Evolutionary conservation across 2,113 vertebrate species (phyloP).

Genomic region (Cnemophilus loriae): DNA sequence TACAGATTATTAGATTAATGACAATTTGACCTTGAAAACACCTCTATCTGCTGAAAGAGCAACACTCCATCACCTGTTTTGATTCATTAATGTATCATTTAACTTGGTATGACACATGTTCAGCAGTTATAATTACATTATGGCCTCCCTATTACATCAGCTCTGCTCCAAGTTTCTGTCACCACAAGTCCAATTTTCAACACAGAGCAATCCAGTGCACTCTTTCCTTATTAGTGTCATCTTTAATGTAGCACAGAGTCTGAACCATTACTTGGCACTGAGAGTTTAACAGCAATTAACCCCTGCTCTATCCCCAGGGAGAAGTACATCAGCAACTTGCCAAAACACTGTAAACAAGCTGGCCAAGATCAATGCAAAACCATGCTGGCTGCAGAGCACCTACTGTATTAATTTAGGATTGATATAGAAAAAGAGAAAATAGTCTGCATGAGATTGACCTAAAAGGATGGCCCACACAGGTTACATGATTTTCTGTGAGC

Average conservation of each 20-base stretch:
- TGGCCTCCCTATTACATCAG: constrained; percentile 77
- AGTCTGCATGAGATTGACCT: constrained; percentile 57
- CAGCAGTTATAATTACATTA: constrained; percentile 81
- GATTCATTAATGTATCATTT: constrained; percentile 82
- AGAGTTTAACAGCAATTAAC: constrained; percentile 91
- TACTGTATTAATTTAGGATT: constrained; percentile 74
- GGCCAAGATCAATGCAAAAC: constrained; percentile 77
- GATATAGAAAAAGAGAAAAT: constrained; percentile 48
- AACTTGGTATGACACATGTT: constrained; percentile 80
- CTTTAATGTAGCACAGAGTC: constrained; percentile 83
- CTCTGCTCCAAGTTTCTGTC: constrained; percentile 79
- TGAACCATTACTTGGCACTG: constrained; percentile 81
- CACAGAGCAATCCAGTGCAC: constrained; percentile 76
- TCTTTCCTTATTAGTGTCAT: constrained; percentile 88
- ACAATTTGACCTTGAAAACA: constrained; percentile 77
- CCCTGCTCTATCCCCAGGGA: constrained; percentile 81
- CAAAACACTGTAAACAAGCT: constrained; percentile 88
- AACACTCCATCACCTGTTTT: constrained; percentile 80
- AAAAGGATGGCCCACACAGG: constrained; percentile 7
- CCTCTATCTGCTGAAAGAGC: constrained; percentile 76
- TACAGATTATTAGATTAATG: constrained; percentile 79
- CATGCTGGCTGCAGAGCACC: constrained; percentile 67
- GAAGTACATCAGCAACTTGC: constrained; percentile 83
- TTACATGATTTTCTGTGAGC: constrained; percentile 19
- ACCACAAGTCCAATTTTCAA: constrained; percentile 79